Base-by-base conservation (phyloP, 1,140 invertebrate genomes). In the Calycopis cecrops region DNA sequence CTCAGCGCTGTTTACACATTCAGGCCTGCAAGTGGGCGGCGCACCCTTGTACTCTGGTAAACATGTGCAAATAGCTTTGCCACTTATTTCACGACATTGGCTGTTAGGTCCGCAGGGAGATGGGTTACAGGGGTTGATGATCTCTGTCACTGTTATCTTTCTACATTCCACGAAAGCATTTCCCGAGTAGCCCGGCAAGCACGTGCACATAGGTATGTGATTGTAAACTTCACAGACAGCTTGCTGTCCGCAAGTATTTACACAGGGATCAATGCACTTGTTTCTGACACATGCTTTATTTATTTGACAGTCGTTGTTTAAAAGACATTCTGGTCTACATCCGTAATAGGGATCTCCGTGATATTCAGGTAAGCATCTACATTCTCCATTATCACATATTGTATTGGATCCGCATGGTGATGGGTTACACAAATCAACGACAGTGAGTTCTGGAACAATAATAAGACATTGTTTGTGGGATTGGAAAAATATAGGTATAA, bases 241-340 rank as follows among this genome's bases (percentile, higher is more conserved):
- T 71, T 94, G 94, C 0, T 84, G 76, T 17, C 95, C 95, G 72
- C 96, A 97, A 9, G 94, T 91, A n/a, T 94, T 94, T 28, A 92
- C 90, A 76, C 96, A 97, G 8, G 95, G 95, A 88, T 97, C 93
- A 42, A 93, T 85, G 66, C 96, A 97, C 73, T 95, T 92, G 67
- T 94, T 92, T 71, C 92, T 92, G 11, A 95, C 85, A 79, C 96
- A 97, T 33, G 94, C 93, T 62, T 94, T 87, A 66, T 93, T 89
- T 61, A 91, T 91, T 0, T 93, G 88, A 77, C 96, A 97, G 68
- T 97, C 95, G 0, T 91, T 90, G 69, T 93, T 94, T 52, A 92
- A 90, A 2, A 94, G 90, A 77, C 95, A 96, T 78, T 96, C 94
- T 0, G 94, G 94, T 57, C 92, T 89, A 69, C 94, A 94, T 9